phyloP scores from a whole-genome alignment of 2,113 vertebrate genomes.

The Felis chaus region DNA sequence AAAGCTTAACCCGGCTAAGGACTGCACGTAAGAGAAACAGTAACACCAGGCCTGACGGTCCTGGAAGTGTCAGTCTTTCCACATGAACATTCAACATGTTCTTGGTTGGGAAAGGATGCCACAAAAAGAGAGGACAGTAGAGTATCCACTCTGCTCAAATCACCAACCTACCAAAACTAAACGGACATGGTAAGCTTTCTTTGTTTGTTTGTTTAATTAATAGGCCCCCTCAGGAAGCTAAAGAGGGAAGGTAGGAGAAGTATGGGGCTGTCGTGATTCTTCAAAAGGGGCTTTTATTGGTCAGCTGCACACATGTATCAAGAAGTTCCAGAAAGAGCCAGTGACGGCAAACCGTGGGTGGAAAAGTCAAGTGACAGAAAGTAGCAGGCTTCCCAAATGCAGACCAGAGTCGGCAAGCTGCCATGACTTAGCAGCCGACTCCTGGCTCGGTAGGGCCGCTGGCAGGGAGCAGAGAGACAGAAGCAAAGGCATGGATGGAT shows the following conservation, averaged over 20 bases:
- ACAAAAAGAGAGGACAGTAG: neutral
- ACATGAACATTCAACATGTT: conserved; percentile 40
- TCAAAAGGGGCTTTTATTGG: neutral
- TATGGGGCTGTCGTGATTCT: neutral
- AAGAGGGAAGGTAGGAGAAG: neutral
- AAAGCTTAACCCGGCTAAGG: neutral
- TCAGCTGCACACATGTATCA: neutral
- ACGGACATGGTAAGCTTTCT: neutral
- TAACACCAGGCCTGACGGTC: neutral
- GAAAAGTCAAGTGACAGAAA: neutral
- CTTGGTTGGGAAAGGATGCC: conserved; percentile 11
- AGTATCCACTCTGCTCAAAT: neutral
- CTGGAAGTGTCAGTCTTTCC: conserved; percentile 22
- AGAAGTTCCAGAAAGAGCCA: neutral
- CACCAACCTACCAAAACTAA: neutral
- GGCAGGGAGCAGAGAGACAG: neutral
- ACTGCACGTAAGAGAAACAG: neutral
- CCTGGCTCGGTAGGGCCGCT: neutral
- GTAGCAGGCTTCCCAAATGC: neutral
- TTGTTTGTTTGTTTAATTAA: neutral
- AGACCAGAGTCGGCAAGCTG: neutral
- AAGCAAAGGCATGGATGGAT: neutral
- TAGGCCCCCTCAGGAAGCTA: neutral
- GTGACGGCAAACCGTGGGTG: neutral
- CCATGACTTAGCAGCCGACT: neutral